Evolutionary conservation across 2,888 invertebrate species (phyloP).

Genomic region (Byasa hedistus): DNA sequence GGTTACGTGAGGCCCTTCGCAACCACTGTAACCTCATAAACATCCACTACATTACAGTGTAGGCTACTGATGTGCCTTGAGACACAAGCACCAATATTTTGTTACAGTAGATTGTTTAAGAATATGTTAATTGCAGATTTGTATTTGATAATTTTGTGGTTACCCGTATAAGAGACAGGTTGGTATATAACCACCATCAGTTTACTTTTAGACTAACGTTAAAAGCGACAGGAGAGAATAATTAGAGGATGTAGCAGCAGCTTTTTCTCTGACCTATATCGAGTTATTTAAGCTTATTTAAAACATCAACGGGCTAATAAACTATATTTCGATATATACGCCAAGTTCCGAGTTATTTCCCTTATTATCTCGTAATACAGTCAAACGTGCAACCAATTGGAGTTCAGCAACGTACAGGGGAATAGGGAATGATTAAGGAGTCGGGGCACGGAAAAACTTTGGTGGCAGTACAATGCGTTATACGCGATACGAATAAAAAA

Average conservation of each 20-base stretch:
- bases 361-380: constrained; percentile 1
- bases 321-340: no score
- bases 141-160: no score
- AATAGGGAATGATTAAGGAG: constrained; percentile 13
- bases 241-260: no score
- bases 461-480: constrained; percentile 19
- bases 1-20: constrained; percentile 16
- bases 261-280: no score
- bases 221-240: no score
- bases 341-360: not conserved
- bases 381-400: constrained; percentile 13
- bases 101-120: no score
- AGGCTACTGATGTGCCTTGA: not conserved
- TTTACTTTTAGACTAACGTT: no score
- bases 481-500: constrained; percentile 15
- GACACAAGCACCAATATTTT: not conserved
- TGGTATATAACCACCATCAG: no score
- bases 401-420: constrained; percentile 5
- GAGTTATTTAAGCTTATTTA: no score
- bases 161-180: no score
- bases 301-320: no score
- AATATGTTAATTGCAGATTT: no score
- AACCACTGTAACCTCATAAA: constrained; percentile 10
- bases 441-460: constrained; percentile 22
- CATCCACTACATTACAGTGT: constrained; percentile 1